Evolutionary conservation across 2,797 vertebrate genomes (phyloP), one percentile per base, ranked within the genome.

Genomic region (Smutsia gigantea): DNA sequence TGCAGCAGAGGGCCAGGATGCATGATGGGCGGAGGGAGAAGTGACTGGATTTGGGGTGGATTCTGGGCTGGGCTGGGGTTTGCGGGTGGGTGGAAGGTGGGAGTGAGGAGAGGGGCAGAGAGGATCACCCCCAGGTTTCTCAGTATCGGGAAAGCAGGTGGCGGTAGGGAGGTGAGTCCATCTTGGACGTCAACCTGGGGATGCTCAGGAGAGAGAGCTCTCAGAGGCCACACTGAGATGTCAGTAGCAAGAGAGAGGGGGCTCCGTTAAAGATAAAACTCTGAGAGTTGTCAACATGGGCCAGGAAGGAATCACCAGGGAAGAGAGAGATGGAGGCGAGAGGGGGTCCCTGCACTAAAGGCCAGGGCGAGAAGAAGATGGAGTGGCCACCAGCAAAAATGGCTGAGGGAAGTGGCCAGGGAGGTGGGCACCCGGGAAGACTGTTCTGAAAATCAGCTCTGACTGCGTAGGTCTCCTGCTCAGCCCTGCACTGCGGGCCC

Each of bases 401-500:
- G 34, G 23, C 72, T 29, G 23, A 79, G 51, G 23, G 49, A 12
- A 51, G 25, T 55, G 64, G 61, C 39, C 31, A 0, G 78, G 25
- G 27, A 8, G 25, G 25, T 5, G 21, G 63, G 12, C 19, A 31
- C 61, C 8, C 3, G 0, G 27, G 14, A 55, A 27, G 49, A 9
- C 1, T 23, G 51, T 64, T 39, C 59, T 72, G 29, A 68, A 74
- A 31, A 42, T 61, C 82, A 21, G n/a, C 66, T 53, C 37, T 66
- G 29, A 39, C 37, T 15, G 0, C 0, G 14, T 27, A 46, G 53
- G 81, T 21, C 63, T 39, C 31, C n/a, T 0, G 3, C 55, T 25
- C 51, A 49, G 82, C 29, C 51, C 23, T 31, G 39, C 17, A 6
- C 59, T 0, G 6, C 29, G 11, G 46, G 46, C 8, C 37, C 39